These are phyloP conservation scores for Epinephelus moara DNA, from an alignment of 2,113 vertebrate species.

Conservation along the genomic window DNA sequence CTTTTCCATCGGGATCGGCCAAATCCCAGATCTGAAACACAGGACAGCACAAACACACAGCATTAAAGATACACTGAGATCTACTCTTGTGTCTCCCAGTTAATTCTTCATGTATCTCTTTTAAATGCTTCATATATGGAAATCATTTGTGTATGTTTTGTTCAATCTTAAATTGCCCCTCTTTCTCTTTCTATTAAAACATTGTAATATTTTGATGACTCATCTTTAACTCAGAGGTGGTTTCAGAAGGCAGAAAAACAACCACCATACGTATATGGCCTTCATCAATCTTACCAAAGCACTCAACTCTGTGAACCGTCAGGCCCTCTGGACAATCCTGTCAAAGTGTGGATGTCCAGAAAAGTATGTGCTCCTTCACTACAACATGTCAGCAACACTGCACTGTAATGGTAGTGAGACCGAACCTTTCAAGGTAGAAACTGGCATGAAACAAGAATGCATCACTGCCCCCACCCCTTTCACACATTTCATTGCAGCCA, in stretches of 20 bases:
- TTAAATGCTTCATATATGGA: not conserved
- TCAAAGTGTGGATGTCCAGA: too few relatives aligned
- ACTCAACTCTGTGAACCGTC: too few relatives aligned
- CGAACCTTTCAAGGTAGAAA: too few relatives aligned
- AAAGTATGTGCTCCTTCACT: too few relatives aligned
- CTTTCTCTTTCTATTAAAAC: not conserved
- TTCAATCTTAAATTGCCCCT: not conserved
- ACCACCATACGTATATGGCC: too few relatives aligned
- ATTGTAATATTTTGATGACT: too few relatives aligned
- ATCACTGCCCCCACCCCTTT: not conserved
- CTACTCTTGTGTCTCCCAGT: not conserved
- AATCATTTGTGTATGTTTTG: not conserved
- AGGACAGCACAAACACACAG: slow-evolving; percentile 13
- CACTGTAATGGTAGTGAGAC: too few relatives aligned
- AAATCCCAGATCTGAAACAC: slow-evolving; percentile 96
- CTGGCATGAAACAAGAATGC: too few relatives aligned
- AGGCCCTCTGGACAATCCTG: too few relatives aligned
- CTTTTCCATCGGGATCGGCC: slow-evolving; percentile 97
- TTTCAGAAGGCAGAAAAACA: not conserved
- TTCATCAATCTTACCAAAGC: too few relatives aligned
- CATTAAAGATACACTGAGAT: not conserved
- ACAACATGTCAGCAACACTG: too few relatives aligned
- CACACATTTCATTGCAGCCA: too few relatives aligned
- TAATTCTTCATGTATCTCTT: not conserved
- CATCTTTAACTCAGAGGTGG: not conserved